Evolutionary conservation across 2,888 invertebrate genomes (phyloP), one percentile per base, ranked within the genome.

Genomic region (Microplitis deprimator): DNA sequence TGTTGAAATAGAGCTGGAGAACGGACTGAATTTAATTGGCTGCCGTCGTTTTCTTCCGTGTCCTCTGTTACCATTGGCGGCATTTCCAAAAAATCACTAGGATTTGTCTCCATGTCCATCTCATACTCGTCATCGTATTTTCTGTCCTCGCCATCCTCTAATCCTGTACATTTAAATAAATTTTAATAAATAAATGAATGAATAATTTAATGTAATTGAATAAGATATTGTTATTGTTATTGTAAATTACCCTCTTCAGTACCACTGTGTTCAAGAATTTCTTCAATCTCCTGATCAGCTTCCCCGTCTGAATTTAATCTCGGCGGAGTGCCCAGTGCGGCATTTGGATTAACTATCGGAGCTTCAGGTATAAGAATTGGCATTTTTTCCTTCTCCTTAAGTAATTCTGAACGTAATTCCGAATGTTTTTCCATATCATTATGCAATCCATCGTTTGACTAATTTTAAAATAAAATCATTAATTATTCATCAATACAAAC

Each of bases 21-120:
- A 29, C 59, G 76, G 1, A 13, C 8, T 13, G 67, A 38, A 8
- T 65, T 62, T 50, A 65, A 59, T 39, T 64, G 38, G 50, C 61
- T 61, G 6, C 39, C 39, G 6, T 72, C 81, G 71, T 69, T 81
- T 13, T 80, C 69, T 69, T 83, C 81, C 72, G 80, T 76, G 40
- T 86, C 82, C 17, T 84, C 82, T 73, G 84, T 84, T 2, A 87
- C 87, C 82, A 87, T 89, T 10, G 88, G 85, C 0, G 88, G 85
- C 86, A 89, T 85, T 78, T 89, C 89, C 76, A 89, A 81, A 74
- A 89, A 89, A 68, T 90, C 90, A 62, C 89, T 89, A 0, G 90
- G 90, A 83, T 90, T 89, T 16, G 87, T 90, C 71, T 90, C 90
- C 89, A 90, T 90, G 76, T 90, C 90, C 88, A 89, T 87, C 74